phyloP scores from a whole-genome alignment of 2,888 invertebrate species.

The Gibbula magus region DNA sequence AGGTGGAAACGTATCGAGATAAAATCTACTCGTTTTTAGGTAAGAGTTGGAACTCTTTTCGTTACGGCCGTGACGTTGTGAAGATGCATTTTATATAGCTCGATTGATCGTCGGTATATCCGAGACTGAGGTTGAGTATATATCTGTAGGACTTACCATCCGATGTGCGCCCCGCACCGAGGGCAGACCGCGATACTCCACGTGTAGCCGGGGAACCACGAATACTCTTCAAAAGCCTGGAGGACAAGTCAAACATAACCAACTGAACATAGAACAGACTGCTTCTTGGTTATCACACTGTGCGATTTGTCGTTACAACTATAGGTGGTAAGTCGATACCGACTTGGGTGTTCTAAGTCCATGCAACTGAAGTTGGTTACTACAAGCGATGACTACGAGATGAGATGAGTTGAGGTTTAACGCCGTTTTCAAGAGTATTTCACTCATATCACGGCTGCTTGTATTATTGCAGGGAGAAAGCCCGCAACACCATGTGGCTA shows the following conservation, averaged over 20 bases:
- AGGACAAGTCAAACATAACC: conserved; percentile 23
- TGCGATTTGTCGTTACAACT: background rate
- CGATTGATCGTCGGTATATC: too few species aligned
- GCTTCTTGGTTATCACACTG: background rate
- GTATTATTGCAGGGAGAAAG: too few species aligned
- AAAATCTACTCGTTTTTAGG: background rate
- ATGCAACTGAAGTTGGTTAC: too few species aligned
- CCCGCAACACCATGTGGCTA: too few species aligned
- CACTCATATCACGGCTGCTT: too few species aligned
- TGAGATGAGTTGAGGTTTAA: too few species aligned
- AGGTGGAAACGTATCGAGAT: too few species aligned
- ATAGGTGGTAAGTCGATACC: too few species aligned
- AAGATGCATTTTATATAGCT: too few species aligned
- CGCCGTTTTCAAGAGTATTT: too few species aligned
- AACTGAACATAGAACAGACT: background rate
- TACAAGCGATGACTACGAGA: too few species aligned
- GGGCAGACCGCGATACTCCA: conserved; percentile 82
- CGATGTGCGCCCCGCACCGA: conserved; percentile 80
- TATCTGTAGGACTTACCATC: conserved; percentile 75
- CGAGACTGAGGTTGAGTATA: background rate
- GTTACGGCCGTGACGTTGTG: background rate
- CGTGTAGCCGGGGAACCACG: conserved; percentile 82
- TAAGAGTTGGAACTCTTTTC: background rate
- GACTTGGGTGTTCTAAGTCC: too few species aligned
- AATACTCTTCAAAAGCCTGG: conserved; percentile 77